Conservation (phyloP, 2,113 vertebrate species). For the Aplodontia rufa region DNA sequence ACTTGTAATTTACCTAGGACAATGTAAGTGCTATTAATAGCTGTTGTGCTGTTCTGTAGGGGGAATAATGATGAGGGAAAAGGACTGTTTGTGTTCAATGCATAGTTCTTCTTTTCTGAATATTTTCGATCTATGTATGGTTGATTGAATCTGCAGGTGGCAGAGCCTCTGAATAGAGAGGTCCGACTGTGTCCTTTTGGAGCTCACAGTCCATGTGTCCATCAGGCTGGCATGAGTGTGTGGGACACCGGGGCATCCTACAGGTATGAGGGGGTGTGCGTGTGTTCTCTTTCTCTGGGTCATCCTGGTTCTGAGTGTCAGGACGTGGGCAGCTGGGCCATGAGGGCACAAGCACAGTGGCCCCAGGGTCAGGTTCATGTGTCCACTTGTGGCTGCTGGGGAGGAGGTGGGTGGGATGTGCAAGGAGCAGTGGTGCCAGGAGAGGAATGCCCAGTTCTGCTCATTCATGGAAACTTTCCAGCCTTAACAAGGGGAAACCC, state of each 20-base stretch:
- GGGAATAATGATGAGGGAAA: background rate
- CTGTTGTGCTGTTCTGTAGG: background rate
- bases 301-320: background rate
- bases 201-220: fast-evolving
- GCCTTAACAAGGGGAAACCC: background rate
- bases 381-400: fast-evolving
- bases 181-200: too few relatives aligned
- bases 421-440: fast-evolving
- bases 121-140: background rate
- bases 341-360: background rate
- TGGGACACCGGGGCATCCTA: fast-evolving
- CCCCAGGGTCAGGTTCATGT: too few relatives aligned
- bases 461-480: background rate
- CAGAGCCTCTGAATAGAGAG: background rate
- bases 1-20: background rate
- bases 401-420: fast-evolving
- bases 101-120: background rate
- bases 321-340: fast-evolving
- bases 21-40: fast-evolving
- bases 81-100: background rate
- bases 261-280: background rate
- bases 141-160: background rate
- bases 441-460: too few relatives aligned
- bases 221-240: background rate
- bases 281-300: background rate